phyloP scores from a whole-genome alignment of 2,888 invertebrate species.

The Globia sparganii region DNA sequence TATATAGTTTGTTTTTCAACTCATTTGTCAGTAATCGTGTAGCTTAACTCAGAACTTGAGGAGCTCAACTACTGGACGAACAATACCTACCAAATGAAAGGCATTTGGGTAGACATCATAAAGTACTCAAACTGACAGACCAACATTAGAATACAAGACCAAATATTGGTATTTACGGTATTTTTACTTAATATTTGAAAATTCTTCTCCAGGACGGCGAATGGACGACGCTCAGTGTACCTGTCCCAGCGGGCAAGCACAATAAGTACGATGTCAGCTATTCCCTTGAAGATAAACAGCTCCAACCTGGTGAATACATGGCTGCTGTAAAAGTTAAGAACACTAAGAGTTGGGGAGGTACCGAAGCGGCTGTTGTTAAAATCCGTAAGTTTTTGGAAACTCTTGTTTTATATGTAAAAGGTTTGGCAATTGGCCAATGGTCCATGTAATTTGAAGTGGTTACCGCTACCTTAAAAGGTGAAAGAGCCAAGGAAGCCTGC shows the following conservation, averaged over 20 bases:
- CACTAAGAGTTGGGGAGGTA: slow-evolving; percentile 78
- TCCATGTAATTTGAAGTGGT: no score
- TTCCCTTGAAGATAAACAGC: slow-evolving; percentile 69
- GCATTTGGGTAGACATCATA: no score
- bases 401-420: not conserved
- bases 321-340: slow-evolving; percentile 81
- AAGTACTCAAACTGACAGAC: no score
- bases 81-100: no score
- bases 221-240: slow-evolving; percentile 72
- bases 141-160: no score
- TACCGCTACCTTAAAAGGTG: no score
- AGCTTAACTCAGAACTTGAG: no score
- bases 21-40: no score
- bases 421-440: not conserved
- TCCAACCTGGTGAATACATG: slow-evolving; percentile 78
- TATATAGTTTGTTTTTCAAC: no score
- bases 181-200: not conserved
- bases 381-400: slow-evolving; percentile 74
- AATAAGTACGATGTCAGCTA: slow-evolving; percentile 77
- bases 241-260: slow-evolving; percentile 68
- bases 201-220: slow-evolving; percentile 69
- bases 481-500: no score
- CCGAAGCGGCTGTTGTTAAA: slow-evolving; percentile 72
- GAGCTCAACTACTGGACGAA: no score
- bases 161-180: no score